These are phyloP conservation scores for Plagodis pulveraria DNA, from an alignment of 2,888 invertebrate species.

Conservation along the genomic window DNA sequence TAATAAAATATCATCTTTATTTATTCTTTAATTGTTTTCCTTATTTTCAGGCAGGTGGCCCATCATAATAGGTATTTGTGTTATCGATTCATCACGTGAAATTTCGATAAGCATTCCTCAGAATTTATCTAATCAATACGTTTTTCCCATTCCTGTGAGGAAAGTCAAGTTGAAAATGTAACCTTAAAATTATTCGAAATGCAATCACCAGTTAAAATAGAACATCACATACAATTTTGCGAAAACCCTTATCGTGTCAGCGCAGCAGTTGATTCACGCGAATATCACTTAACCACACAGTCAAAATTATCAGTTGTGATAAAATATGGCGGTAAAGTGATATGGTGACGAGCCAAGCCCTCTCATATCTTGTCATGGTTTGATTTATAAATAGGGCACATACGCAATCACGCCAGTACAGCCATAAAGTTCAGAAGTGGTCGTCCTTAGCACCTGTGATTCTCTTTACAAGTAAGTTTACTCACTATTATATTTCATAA, in stretches of 20 bases:
- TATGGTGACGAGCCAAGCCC: slow-evolving; percentile 49
- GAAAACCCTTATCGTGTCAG: slow-evolving; percentile 33
- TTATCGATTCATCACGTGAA: neutral
- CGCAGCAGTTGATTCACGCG: slow-evolving; percentile 15
- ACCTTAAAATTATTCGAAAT: slow-evolving; percentile 9
- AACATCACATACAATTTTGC: slow-evolving; percentile 10
- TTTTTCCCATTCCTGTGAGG: neutral
- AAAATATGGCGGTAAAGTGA: slow-evolving; percentile 35
- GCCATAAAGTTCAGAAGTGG: slow-evolving; percentile 20
- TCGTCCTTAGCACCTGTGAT: neutral
- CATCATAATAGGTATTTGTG: no score
- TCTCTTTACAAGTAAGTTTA: neutral
- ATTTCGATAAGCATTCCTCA: neutral
- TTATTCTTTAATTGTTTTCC: no score
- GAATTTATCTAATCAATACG: slow-evolving; percentile 2
- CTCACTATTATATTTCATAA: no score
- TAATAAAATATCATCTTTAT: no score
- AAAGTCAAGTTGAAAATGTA: slow-evolving; percentile 4
- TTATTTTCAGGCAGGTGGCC: no score
- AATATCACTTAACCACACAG: slow-evolving; percentile 6
- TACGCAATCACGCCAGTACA: slow-evolving; percentile 40
- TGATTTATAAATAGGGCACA: slow-evolving; percentile 61
- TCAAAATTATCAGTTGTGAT: slow-evolving; percentile 31
- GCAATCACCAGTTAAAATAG: slow-evolving; percentile 1
- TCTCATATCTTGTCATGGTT: slow-evolving; percentile 48